Evolutionary conservation across 1,140 invertebrate species (phyloP), one percentile per base, ranked within the genome.

Genomic region (Hetaerina americana): DNA sequence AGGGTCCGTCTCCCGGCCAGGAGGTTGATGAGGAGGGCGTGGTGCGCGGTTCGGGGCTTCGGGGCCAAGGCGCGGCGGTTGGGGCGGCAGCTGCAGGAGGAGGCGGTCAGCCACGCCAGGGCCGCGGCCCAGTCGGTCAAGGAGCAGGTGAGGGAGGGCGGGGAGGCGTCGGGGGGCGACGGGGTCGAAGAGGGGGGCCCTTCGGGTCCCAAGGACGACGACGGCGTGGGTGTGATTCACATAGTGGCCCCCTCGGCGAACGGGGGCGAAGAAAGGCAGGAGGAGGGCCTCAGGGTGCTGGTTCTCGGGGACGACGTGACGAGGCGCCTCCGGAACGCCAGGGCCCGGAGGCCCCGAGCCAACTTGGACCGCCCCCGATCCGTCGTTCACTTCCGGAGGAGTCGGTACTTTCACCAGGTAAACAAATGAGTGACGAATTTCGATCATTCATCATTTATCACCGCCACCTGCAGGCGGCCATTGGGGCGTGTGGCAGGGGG

Each of bases 81-180:
- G 71, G 25, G 40, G 49, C 18, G 26, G 25, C 40, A 22, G 24
- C 40, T 0, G 71, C 72, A 10, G 40, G 74, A 40, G 18, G 31
- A 40, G 18, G 31, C 31, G 6, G 31, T 18, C 18, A 6, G 18
- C 24, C 76, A 73, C 6, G 71, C 71, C 66, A 74, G 72, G 5
- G 72, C 67, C 6, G 69, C 74, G n/a, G 74, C 76, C 3, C 57
- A 57, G 70, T 70, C 75, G 10, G 71, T 69, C 6, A 69, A 71
- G 49, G 0, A 74, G 74, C 18, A 75, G 76, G 18, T 68, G 49
- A 2, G 74, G 74, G 5, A 73, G 74, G 68, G 72, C 75, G 1
- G 75, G 74, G 0, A 78, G 75, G 3, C 75, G 76, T 24, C 78
- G 78, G 49, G 78, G 78, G 71, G 73, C 76, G 6, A 6, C 31